Conservation (phyloP, 1,140 invertebrate genomes). For the Xylocopa sonorina region DNA sequence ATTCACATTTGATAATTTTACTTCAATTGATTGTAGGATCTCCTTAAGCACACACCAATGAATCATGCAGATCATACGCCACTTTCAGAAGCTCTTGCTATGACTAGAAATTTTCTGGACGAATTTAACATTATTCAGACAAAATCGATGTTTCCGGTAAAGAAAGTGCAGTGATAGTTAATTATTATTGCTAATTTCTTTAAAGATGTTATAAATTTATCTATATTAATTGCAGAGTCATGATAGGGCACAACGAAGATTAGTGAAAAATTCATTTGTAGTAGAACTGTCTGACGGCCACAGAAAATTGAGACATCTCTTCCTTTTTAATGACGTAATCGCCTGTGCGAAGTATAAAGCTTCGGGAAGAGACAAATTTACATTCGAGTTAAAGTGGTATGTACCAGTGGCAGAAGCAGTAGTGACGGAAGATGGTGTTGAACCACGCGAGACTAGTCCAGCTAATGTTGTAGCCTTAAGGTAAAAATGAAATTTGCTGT, state of each 20-base stretch:
- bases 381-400: slow-evolving; percentile 96
- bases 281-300: slow-evolving; percentile 94
- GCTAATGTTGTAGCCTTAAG: slow-evolving; percentile 91
- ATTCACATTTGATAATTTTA: slow-evolving; percentile 39
- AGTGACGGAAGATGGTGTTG: slow-evolving; percentile 87
- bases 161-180: slow-evolving; percentile 63
- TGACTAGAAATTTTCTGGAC: slow-evolving; percentile 94
- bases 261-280: slow-evolving; percentile 97
- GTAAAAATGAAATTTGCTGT: slow-evolving; percentile 54
- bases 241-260: slow-evolving; percentile 90
- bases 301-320: slow-evolving; percentile 94
- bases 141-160: slow-evolving; percentile 91
- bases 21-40: slow-evolving; percentile 85
- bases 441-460: slow-evolving; percentile 88
- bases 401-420: slow-evolving; percentile 90
- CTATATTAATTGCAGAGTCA: slow-evolving; percentile 84
- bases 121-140: slow-evolving; percentile 95
- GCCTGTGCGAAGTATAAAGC: slow-evolving; percentile 97
- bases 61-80: slow-evolving; percentile 92
- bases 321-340: slow-evolving; percentile 97
- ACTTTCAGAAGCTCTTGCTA: slow-evolving; percentile 91
- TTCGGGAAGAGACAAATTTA: slow-evolving; percentile 92
- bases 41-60: slow-evolving; percentile 93
- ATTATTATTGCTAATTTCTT: not conserved
- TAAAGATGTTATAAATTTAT: not conserved